A percentile compares a stretch with the other conserved stretches of the same genome.
These are phyloP conservation scores for Apodemus sylvaticus DNA, from an alignment of 2,113 vertebrate genomes.

Conservation along the genomic window DNA sequence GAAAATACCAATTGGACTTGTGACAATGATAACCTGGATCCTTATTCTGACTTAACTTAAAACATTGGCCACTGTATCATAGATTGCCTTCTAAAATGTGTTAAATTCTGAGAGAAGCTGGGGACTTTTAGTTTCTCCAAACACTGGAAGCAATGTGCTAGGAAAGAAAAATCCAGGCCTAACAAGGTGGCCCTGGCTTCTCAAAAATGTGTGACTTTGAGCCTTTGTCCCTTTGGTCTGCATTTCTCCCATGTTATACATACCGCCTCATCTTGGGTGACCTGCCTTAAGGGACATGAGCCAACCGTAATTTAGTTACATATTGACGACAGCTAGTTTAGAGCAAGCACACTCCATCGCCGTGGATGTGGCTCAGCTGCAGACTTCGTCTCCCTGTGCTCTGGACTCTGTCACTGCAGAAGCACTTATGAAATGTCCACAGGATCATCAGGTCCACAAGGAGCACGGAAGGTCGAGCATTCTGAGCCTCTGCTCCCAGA, in stretches of 20 bases:
- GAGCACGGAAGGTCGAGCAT: neutral
- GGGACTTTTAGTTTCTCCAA: neutral
- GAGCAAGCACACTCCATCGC: neutral
- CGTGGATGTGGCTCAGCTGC: fast-evolving
- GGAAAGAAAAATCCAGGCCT: neutral
- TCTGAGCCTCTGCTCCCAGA: neutral
- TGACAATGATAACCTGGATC: fast-evolving
- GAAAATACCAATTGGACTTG: neutral
- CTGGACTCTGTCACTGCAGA: neutral
- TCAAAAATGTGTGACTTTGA: neutral
- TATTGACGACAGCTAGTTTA: neutral
- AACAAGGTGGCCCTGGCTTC: neutral
- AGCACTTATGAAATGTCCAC: neutral
- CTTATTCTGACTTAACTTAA: neutral
- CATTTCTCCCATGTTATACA: neutral
- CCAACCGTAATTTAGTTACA: neutral
- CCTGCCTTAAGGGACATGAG: too few species aligned
- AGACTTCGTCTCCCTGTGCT: neutral
- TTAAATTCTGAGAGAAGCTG: neutral
- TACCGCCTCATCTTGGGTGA: neutral
- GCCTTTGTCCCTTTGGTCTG: neutral
- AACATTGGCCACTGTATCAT: neutral
- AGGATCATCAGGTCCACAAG: neutral
- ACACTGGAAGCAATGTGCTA: neutral
- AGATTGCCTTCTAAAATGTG: neutral